phyloP scores from a whole-genome alignment of 2,113 vertebrate genomes.

The Grantiella picta region DNA sequence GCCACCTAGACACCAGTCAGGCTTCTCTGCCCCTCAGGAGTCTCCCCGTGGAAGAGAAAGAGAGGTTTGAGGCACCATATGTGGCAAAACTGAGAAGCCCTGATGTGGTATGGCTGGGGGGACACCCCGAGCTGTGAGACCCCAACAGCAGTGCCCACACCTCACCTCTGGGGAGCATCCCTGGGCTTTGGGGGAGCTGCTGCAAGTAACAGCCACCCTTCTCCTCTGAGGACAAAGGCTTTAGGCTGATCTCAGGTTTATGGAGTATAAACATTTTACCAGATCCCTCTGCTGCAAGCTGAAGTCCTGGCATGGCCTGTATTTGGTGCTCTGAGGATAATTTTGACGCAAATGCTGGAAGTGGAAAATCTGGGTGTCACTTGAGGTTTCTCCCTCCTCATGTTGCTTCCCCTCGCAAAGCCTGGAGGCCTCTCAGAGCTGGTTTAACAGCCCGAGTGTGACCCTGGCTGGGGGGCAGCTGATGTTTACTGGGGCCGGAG shows the following conservation, averaged over 20 bases:
- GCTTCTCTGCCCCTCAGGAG: background rate
- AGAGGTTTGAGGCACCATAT: fast-evolving
- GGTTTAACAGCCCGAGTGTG: background rate
- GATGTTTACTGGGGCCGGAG: background rate
- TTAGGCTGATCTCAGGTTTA: background rate
- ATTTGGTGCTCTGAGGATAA: background rate
- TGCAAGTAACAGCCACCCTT: background rate
- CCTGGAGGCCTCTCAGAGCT: background rate
- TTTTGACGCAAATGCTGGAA: background rate
- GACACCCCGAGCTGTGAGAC: fast-evolving
- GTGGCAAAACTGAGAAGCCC: background rate
- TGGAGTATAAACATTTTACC: fast-evolving
- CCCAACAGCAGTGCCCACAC: fast-evolving
- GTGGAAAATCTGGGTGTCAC: background rate
- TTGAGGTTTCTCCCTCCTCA: background rate
- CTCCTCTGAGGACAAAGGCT: background rate
- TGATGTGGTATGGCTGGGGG: fast-evolving
- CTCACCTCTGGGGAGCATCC: background rate
- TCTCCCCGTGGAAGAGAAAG: background rate
- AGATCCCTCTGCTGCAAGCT: too few relatives aligned
- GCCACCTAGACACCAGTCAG: background rate
- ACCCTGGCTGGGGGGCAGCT: background rate
- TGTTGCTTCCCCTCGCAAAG: background rate
- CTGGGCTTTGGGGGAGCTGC: background rate
- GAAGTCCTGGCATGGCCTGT: background rate